Evolutionary conservation across 1,140 invertebrate genomes (phyloP), one percentile per base, ranked within the genome.

Genomic region (Sminthurides bifidus): DNA sequence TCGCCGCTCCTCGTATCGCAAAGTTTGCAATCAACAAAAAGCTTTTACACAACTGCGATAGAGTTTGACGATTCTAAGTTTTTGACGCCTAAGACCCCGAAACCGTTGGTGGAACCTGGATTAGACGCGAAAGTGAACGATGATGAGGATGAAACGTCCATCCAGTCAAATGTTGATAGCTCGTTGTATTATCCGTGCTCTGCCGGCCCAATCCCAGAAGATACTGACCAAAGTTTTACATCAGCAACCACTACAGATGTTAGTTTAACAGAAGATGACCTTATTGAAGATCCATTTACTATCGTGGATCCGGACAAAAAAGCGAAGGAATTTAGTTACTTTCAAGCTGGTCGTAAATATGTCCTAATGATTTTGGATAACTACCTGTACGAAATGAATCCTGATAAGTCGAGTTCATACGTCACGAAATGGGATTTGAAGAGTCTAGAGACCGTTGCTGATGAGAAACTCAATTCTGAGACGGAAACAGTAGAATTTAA

Each of bases 401-500:
- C 55, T 5, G 21, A 40, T 2, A 40, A 52, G n/a, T 4, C 21
- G 15, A 44, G 31, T 33, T 15, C 41, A 37, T 31, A 24, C 10
- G 26, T 60, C 4, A 17, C 56, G 14, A 59, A 59, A 35, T 63
- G 61, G 61, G 61, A 63, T 53, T 52, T 63, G 24, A 56, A 57
- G 23, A 52, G 43, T n/a, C 24, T 63, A 12, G 40, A 49, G 27
- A 49, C 45, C 8, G 26, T 59, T 17, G 35, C 40, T 17, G 51
- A 59, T 27, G 58, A 63, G 24, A 55, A 59, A 24, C 57, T 17
- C 23, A 35, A 48, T 19, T 31, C 37, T 12, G 61, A 63, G 31
- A 59, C 61, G 17, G 61, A 63, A 56, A 59, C 54, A 15, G 61
- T 63, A 1, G 54, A 59, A 50, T 63, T 63, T 54, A 21, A 23